A percentile compares a stretch with the other conserved stretches of the same genome.
These are phyloP conservation scores for Micrasema minimum DNA, from an alignment of 1,140 invertebrate genomes.

Conservation along the genomic window DNA sequence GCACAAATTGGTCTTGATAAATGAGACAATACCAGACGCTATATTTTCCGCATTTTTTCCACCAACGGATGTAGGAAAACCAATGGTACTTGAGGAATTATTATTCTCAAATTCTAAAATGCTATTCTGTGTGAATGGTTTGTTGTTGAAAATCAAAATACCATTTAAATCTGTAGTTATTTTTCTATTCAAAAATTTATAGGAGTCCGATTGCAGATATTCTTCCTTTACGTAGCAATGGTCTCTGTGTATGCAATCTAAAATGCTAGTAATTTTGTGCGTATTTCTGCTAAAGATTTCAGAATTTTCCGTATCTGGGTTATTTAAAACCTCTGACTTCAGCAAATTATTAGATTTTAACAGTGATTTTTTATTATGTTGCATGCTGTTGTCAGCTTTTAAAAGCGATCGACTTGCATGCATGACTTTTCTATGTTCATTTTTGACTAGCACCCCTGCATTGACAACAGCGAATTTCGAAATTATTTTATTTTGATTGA, in stretches of 20 bases:
- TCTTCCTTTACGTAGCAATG: constrained; percentile 33
- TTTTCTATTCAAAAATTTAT: too few species aligned
- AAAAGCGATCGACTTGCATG: constrained; percentile 8
- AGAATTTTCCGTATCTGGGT: too few species aligned
- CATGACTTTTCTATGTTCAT: constrained; percentile 24
- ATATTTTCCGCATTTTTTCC: background rate
- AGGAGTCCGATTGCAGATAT: background rate
- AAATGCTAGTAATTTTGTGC: background rate
- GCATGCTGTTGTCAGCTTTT: background rate
- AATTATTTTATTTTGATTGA: background rate
- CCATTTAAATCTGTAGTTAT: background rate
- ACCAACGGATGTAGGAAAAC: too few species aligned
- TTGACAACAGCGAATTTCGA: background rate
- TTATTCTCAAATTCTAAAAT: too few species aligned
- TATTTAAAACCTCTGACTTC: background rate
- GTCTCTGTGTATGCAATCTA: constrained; percentile 14
- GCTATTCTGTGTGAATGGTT: too few species aligned
- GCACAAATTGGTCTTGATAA: background rate
- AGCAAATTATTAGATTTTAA: constrained; percentile 14
- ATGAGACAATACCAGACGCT: background rate
- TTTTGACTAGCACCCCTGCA: background rate
- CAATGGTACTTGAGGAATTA: too few species aligned
- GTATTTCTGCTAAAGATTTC: too few species aligned
- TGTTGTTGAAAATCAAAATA: background rate
- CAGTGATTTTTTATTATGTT: constrained; percentile 16